Evolutionary conservation across 2,888 invertebrate species (phyloP), one percentile per base, ranked within the genome.

Genomic region (Dasypolia templi): DNA sequence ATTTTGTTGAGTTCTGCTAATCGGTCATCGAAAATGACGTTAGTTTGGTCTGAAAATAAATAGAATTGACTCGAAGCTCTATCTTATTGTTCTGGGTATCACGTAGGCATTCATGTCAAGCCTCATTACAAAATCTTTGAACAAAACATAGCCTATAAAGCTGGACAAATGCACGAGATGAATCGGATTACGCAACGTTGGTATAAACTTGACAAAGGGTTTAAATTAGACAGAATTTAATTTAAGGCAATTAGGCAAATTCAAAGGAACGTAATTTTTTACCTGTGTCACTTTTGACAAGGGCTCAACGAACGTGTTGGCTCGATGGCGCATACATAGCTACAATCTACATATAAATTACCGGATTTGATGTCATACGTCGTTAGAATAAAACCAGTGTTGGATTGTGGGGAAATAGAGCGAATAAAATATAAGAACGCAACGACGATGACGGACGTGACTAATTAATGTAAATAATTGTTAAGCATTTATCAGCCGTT

Each of bases 211-310:
- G 81, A 75, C 84, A 85, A 83, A 82, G 71, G 82, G 51, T 75
- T 73, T 74, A 80, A 86, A 83, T 86, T 83, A 74, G 72, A 69
- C 73, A 73, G 42, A 62, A 74, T 86, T 74, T 74, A 75, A 83
- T 80, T 77, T 64, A 80, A 80, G 69, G 75, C 64, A 75, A 75
- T 74, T 62, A 75, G 14, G 67, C 62, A 65, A 65, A 86, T 85
- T 79, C 71, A 72, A 84, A 84, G 77, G 86, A 77, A 79, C 77
- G 59, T 55, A 58, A 66, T 83, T 83, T 83, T 85, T 79, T 79
- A 74, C 77, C 83, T 77, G 62, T 67, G 68, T 83, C 83, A 83
- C 71, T 77, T 83, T 75, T 85, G 86, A 85, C 72, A 84, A 83
- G 83, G 84, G 72, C 72, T 74, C 32, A 29, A 62, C 80, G 73